Base-by-base conservation (phyloP, 2,113 vertebrate genomes). In the Cheirogaleus medius region DNA sequence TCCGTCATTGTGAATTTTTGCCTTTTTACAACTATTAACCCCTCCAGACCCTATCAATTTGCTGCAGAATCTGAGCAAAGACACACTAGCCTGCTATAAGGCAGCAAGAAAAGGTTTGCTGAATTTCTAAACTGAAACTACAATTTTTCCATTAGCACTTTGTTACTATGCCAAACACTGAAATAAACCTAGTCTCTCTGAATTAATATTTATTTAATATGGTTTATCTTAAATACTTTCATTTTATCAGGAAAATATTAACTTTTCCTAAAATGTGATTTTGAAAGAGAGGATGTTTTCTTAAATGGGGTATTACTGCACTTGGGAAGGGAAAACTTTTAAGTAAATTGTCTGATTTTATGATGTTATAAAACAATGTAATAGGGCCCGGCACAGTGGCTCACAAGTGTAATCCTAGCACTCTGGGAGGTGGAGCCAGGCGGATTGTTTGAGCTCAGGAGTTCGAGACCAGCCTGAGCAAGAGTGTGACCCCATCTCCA, bases 61-160 rank as follows among this genome's bases (percentile, higher is more conserved):
- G n/a, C 34, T 42, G 37, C 21, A 58, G 58, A 77, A 56, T 63
- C 47, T 84, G 34, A 91, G 68, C 58, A 74, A 60, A 88, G 29
- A 89, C 37, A 95, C n/a, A 87, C 18, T 42, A 64, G 32, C 27
- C 54, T 73, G n/a, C 73, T 71, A 9, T 49, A 52, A 58, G 25
- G 17, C 25, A 88, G 42, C 32, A 82, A 56, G 2, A 4, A 78
- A 29, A 29, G 3, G 66, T 37, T 17, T 86, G 69, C 8, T 92
- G 44, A 34, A 66, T 94, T 90, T 97, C 69, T 56, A 87, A 82
- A 89, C 58, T 76, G n/a, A 92, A 89, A 86, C 73, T 25, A 77
- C 20, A 44, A 47, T 73, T 32, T 49, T 93, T 44, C 52, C 84
- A 60, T 76, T 88, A 74, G 32, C 23, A 39, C 58, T 81, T 73